Evolutionary conservation across 2,113 vertebrate genomes (phyloP), one percentile per base, ranked within the genome.

Genomic region (Engraulis encrasicolus): DNA sequence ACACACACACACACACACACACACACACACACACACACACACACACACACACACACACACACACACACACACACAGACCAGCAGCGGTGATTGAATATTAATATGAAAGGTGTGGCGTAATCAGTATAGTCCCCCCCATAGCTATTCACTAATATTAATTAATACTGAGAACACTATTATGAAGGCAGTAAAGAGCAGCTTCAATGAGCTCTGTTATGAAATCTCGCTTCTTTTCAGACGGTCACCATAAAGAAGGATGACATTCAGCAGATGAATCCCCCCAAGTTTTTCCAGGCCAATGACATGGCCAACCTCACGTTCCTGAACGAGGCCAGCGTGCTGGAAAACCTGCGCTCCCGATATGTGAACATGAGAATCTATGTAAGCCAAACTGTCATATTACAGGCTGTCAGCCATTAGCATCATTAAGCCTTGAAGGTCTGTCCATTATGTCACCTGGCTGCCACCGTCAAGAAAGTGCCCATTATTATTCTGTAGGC

Each of bases 281-380:
- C 96, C 6, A 96, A 96, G 89, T 96, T 96, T 0, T 95, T 95
- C 91, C 95, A 95, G 89, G 95, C 96, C 0, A 95, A 94, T 81
- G 95, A 97, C 90, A 96, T 96, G 95, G 94, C 96, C 1, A 94
- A 96, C 94, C 89, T 97, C 86, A 96, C 96, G 34, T 96, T 96
- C 90, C 93, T 96, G 78, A 96, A 96, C 0, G 94, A 97, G 88
- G 96, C 95, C 0, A 96, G 95, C 0, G 93, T 96, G 18, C 89
- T 96, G 78, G 96, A 91, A 86, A 97, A 97, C 88, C 95, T 96
- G 77, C 94, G 96, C 89, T 94, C 95, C 86, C 95, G 95, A 81
- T 96, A 96, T 0, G 92, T 95, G 0, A 89, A 91, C 87, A 96
- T 95, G 96, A 93, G 96, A 93, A 96, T 97, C 85, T 97, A 97